Conservation (phyloP, 2,888 invertebrate genomes). For the Gortyna flavago region DNA sequence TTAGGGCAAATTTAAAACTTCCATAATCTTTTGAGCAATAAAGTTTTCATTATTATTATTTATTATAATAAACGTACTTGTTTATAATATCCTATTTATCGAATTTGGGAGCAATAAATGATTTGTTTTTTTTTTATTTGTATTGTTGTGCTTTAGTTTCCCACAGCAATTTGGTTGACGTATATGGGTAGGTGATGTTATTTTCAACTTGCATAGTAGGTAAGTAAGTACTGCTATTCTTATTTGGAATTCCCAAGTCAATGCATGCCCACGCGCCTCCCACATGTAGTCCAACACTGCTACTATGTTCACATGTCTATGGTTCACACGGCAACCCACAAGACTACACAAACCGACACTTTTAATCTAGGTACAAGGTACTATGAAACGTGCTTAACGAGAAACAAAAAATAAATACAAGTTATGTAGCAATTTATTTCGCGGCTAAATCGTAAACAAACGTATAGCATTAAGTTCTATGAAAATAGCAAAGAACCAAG, state of each 20-base stretch:
- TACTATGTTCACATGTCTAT: constrained; percentile 26
- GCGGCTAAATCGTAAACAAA: neutral
- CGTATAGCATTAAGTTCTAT: neutral
- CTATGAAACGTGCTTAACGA: neutral
- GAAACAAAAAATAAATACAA: neutral
- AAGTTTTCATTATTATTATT: too few species aligned
- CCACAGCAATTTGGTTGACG: neutral
- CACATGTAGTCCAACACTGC: constrained; percentile 44
- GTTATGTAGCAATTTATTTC: neutral
- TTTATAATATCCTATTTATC: neutral
- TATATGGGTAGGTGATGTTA: neutral
- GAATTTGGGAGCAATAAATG: too few species aligned
- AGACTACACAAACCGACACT: constrained; percentile 36
- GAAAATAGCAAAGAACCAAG: constrained; percentile 6
- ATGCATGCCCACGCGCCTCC: constrained; percentile 54
- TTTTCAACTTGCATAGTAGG: neutral
- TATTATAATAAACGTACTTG: neutral
- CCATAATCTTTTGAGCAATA: too few species aligned
- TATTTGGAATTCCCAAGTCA: constrained; percentile 40
- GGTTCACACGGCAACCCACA: constrained; percentile 37
- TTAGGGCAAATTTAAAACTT: too few species aligned
- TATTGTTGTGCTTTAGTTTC: neutral
- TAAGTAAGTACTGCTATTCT: constrained; percentile 5
- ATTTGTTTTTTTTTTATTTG: too few species aligned
- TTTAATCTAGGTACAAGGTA: constrained; percentile 24